Conservation (phyloP, 2,113 vertebrate genomes). For the Onychostoma macrolepis region DNA sequence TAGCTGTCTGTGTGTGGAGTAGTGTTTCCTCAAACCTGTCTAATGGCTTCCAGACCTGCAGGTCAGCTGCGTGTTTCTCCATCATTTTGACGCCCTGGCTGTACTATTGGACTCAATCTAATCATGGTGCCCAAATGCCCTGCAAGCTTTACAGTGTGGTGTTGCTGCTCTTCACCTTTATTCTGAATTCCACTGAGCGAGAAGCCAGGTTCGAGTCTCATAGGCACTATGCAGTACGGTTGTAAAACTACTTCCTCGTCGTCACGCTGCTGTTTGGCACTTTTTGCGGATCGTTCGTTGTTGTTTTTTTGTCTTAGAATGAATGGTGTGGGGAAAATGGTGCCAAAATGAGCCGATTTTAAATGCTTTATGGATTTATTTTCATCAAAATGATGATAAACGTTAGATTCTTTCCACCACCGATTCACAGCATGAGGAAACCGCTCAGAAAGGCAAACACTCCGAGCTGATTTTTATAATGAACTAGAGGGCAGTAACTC, state of each 20-base stretch:
- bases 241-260: constrained; percentile 12
- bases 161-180: constrained; percentile 12
- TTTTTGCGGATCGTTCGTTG: not conserved
- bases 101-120: constrained; percentile 29
- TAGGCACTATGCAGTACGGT: not conserved
- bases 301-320: constrained; percentile 16
- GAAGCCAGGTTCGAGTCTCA: constrained; percentile 28
- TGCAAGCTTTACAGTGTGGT: constrained; percentile 11
- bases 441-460: constrained; percentile 36
- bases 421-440: constrained; percentile 34
- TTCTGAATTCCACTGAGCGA: constrained; percentile 12
- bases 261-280: constrained; percentile 37
- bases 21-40: constrained; percentile 45
- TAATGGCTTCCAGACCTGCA: constrained; percentile 55
- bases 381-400: constrained; percentile 36
- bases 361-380: constrained; percentile 19
- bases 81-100: constrained; percentile 38
- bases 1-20: constrained; percentile 20
- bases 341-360: constrained; percentile 26
- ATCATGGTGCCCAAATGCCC: constrained; percentile 31
- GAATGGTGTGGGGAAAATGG: not conserved
- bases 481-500: constrained; percentile 54
- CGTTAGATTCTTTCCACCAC: constrained; percentile 27
- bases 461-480: constrained; percentile 51
- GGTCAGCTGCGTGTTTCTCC: constrained; percentile 36